These are phyloP conservation scores for Lasioglossum lativentre DNA, from an alignment of 2,888 invertebrate species.

Conservation along the genomic window DNA sequence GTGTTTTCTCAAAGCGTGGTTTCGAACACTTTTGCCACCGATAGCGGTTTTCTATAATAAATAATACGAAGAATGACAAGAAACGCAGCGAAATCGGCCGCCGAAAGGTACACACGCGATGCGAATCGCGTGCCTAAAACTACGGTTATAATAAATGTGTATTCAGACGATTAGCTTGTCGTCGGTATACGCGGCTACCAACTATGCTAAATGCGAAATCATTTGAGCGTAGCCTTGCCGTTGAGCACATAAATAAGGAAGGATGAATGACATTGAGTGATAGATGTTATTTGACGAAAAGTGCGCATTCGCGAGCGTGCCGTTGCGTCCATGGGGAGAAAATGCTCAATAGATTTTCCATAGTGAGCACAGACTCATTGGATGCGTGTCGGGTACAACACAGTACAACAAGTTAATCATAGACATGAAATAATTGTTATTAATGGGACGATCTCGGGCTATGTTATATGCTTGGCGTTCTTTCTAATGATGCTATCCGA, in stretches of 20 bases:
- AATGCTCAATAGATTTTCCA: constrained; percentile 7
- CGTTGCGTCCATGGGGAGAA: constrained; percentile 1
- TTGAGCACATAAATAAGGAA: constrained; percentile 71
- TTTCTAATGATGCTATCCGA: constrained; percentile 12
- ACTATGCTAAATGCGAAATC: constrained; percentile 71
- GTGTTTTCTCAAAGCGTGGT: constrained; percentile 31
- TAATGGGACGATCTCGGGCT: constrained; percentile 1
- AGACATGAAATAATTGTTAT: constrained; percentile 31
- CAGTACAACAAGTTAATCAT: constrained; percentile 23
- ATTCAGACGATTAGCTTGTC: not conserved
- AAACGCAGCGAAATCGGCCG: constrained; percentile 47
- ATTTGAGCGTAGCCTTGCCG: constrained; percentile 62
- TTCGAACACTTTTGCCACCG: constrained; percentile 29
- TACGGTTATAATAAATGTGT: not conserved
- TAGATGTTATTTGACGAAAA: constrained; percentile 60
- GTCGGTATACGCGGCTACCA: constrained; percentile 46
- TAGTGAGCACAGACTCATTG: not conserved
- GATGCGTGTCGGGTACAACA: not conserved
- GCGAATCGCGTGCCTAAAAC: constrained; percentile 36
- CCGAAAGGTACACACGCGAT: constrained; percentile 32
- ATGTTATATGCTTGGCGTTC: constrained; percentile 17
- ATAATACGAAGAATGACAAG: constrained; percentile 63
- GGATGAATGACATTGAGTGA: constrained; percentile 65
- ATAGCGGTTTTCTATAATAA: constrained; percentile 60
- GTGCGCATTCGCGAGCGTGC: constrained; percentile 46